These are phyloP conservation scores for Rhopalosiphum nymphaeae DNA, from an alignment of 2,888 invertebrate species.

Conservation along the genomic window DNA sequence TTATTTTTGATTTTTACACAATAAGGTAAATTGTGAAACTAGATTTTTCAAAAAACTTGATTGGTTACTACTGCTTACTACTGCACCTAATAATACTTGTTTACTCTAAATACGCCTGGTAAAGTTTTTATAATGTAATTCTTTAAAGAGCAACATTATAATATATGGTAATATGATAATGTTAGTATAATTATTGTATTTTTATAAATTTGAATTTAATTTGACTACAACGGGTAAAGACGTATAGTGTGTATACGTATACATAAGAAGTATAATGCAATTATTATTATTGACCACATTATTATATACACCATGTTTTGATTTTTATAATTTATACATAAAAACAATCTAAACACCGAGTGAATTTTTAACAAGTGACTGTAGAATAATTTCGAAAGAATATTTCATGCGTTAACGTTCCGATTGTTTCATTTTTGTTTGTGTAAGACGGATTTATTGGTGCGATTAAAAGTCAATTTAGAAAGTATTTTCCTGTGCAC, in stretches of 20 bases:
- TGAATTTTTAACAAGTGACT: neutral
- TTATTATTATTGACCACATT: neutral
- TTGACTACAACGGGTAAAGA: neutral
- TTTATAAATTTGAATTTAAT: neutral
- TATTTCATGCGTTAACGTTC: neutral
- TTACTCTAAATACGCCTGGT: neutral
- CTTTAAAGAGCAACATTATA: neutral
- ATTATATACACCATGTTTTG: neutral
- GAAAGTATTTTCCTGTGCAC: neutral
- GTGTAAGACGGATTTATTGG: neutral
- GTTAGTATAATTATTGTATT: neutral
- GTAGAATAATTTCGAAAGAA: neutral
- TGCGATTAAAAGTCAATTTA: conserved; percentile 2
- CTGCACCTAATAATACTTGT: neutral
- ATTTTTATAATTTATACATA: neutral
- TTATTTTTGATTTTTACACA: neutral
- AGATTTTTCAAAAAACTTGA: neutral
- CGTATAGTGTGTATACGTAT: neutral
- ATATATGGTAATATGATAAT: neutral
- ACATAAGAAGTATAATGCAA: neutral
- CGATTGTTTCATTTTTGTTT: neutral
- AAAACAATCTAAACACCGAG: neutral
- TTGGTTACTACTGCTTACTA: too few relatives aligned
- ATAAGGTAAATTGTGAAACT: neutral
- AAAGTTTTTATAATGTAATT: neutral